These are phyloP conservation scores for Pyrocephalus nanus DNA, from an alignment of 2,797 vertebrate genomes.

Conservation along the genomic window DNA sequence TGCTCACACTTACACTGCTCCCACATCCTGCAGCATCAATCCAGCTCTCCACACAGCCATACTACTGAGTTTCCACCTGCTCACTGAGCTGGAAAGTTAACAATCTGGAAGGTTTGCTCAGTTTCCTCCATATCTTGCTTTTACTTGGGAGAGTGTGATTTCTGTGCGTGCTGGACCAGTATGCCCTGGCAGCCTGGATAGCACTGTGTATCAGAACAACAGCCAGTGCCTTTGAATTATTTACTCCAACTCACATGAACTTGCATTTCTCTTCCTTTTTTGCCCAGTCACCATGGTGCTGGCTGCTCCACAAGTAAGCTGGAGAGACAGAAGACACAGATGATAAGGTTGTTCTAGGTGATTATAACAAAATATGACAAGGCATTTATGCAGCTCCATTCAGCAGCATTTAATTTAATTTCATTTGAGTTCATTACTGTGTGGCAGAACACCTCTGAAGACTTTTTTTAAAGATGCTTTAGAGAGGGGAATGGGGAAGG, in stretches of 20 bases:
- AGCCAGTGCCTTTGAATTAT: slow-evolving; percentile 44
- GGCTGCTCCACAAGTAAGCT: not conserved
- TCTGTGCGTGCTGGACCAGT: not conserved
- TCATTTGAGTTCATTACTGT: not conserved
- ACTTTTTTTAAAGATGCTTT: not conserved
- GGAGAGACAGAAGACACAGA: not conserved
- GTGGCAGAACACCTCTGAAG: not conserved
- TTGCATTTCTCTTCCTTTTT: slow-evolving; percentile 1
- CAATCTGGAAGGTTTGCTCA: not conserved
- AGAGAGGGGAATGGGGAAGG: not conserved
- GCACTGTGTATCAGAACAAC: not conserved
- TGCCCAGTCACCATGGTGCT: not conserved
- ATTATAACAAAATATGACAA: not conserved
- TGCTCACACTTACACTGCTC: not conserved
- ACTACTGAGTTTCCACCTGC: not conserved
- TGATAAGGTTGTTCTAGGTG: not conserved
- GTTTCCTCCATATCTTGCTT: not conserved
- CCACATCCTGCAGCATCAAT: not conserved
- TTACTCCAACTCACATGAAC: slow-evolving; percentile 53
- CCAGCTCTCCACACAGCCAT: not conserved
- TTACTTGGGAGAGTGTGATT: not conserved
- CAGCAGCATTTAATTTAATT: not conserved
- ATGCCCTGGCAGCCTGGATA: not conserved
- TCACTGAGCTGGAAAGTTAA: not conserved
- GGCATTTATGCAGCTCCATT: not conserved